phyloP scores from a whole-genome alignment of 2,113 vertebrate species.

The Aramus guarauna region DNA sequence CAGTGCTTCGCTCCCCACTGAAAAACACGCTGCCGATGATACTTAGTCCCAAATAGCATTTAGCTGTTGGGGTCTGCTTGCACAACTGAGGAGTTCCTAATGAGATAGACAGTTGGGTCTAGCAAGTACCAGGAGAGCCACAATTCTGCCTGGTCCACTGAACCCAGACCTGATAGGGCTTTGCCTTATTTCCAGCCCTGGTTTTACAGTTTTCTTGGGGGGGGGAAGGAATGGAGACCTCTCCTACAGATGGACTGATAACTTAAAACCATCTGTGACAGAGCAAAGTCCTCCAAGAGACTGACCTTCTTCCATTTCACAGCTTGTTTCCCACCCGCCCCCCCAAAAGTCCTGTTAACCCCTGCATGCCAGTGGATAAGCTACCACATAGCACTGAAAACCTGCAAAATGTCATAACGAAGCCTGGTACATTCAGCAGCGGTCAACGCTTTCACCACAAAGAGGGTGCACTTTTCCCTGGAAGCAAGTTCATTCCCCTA shows the following conservation, averaged over 20 bases:
- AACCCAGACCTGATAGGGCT: fast-evolving
- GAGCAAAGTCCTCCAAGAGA: slow-evolving; percentile 5
- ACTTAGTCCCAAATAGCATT: not conserved
- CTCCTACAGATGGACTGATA: not conserved
- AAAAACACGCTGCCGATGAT: not conserved
- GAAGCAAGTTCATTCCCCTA: not conserved
- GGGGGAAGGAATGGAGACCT: not conserved
- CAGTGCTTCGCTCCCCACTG: not conserved
- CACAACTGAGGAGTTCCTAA: not conserved
- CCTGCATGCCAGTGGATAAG: not conserved
- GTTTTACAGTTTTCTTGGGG: not conserved
- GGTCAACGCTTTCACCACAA: not conserved
- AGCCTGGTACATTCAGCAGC: not conserved
- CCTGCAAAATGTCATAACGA: not conserved
- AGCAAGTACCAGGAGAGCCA: not conserved
- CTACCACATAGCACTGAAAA: not conserved
- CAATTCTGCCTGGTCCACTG: not conserved
- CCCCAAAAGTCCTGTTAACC: slow-evolving; percentile 42
- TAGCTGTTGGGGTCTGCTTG: not conserved
- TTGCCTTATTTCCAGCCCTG: not conserved
- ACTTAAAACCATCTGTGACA: slow-evolving; percentile 32
- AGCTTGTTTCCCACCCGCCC: slow-evolving; percentile 23
- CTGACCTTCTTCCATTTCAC: slow-evolving; percentile 55
- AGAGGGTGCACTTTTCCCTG: fast-evolving
- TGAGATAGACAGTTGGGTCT: not conserved